Evolutionary conservation across 2,797 vertebrate genomes (phyloP), one percentile per base, ranked within the genome.

Genomic region (Lagocephalus sceleratus): DNA sequence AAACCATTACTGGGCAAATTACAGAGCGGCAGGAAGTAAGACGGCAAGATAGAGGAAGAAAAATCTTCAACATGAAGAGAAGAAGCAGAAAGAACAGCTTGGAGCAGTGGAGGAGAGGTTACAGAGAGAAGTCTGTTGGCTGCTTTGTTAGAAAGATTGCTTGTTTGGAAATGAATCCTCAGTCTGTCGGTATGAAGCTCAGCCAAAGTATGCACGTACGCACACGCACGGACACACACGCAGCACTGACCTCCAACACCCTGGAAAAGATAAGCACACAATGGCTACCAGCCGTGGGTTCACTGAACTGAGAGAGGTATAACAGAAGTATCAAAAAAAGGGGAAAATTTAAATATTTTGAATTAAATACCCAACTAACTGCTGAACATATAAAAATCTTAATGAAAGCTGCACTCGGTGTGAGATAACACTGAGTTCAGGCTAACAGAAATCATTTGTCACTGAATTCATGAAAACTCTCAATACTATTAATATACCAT

Each of bases 91-190:
- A 56, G 61, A 68, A 46, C 39, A 65, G 56, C 58, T 65, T 59
- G 64, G n/a, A 64, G 60, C 17, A 45, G 56, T 39, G 51, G 57
- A 53, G 54, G 40, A 79, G 66, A 69, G 55, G 52, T 54, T 56
- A 45, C n/a, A 64, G 53, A 63, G 69, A 73, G 35, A 39, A 42
- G 41, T 19, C 5, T 14, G 43, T 6, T 14, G 46, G 46, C 15
- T 25, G 46, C 22, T 5, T 25, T 26, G 46, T 23, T 69, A 56
- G 66, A 66, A 60, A 62, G 62, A 78, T 55, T 59, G 63, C 66
- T 55, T 51, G 39, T 66, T 70, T 83, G 76, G 74, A 78, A 78
- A 19, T 6, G n/a, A 51, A 71, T 61, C 71, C 73, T 66, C 53
- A 56, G 60, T 66, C 38, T 75, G 47, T 49, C 15, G 59, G 56